Base-by-base conservation (phyloP, 2,888 invertebrate species). In the Eremobia ochroleuca region DNA sequence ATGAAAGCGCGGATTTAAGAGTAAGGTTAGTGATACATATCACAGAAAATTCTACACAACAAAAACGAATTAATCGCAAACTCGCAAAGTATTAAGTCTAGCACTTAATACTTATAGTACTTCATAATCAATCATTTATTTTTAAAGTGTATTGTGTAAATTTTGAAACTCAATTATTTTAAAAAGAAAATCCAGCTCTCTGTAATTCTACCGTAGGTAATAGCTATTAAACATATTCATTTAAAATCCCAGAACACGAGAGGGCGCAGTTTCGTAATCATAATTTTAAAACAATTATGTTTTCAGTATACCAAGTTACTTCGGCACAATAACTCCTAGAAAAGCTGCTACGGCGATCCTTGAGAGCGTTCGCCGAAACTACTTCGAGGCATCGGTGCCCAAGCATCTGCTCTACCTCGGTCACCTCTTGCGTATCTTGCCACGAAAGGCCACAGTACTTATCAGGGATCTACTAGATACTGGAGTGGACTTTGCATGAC, bases 351-450 rank as follows among this genome's bases (percentile, higher is more conserved):
- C 90, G 65, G 96, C 95, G 71, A 97, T 98, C 70, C 92, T 98
- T 31, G 97, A 97, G 62, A 97, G 97, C 43, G 97, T 98, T 5
- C 95, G 97, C 18, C 94, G 97, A 64, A 97, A 98, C 91, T 97
- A 97, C 85, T 96, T 97, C 9, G 97, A 97, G 90, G 97, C 97
- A 40, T 98, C 97, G 59, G 97, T 98, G 18, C 98, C 98, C 0
- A 97, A 97, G 82, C 97, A 97, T 90, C 90, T 97, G 68, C 90
- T 97, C 9, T 97, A 97, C 87, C 93, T 97, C 31, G 97, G 97
- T 8, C 97, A 97, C 86, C 88, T 97, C 9, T 93, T 97, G 55
- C 97, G 97, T 89, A 96, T 97, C 77, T 91, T 98, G 76, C 97
- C 97, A 8, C 95, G 97, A 85, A 97, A 97, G 81, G 97, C 97